Percentiles rank a stretch among this genome's conserved stretches.
phyloP scores from a whole-genome alignment of 30 jellyfish, hydroid and myxozoan species.

The Nemopilema nomurai region DNA sequence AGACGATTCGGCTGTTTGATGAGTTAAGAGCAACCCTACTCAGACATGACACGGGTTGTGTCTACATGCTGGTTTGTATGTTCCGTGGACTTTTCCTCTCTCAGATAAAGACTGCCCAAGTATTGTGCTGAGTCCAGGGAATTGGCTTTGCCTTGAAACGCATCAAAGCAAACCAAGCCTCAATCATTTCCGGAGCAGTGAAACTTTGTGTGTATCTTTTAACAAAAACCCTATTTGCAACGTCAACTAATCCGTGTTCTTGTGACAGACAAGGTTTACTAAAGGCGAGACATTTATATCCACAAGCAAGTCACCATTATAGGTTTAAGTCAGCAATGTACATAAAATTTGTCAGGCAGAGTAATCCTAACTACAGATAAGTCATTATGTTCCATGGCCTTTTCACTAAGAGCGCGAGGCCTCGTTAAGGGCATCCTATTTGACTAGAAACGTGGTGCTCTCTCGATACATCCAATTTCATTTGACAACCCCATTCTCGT shows the following conservation, averaged over 20 bases:
- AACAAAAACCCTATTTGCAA: conserved; percentile 52
- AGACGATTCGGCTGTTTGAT: background rate
- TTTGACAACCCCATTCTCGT: no score
- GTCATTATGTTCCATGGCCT: background rate
- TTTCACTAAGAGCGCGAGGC: background rate
- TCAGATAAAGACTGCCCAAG: background rate
- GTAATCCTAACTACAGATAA: background rate
- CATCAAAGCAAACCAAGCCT: conserved; percentile 30
- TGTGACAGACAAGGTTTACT: conserved; percentile 58
- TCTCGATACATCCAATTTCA: background rate
- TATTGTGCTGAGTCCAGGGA: background rate
- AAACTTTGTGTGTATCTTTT: conserved; percentile 22
- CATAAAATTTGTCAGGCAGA: conserved; percentile 36
- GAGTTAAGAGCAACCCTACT: background rate
- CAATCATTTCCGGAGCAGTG: conserved; percentile 67
- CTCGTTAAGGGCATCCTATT: background rate
- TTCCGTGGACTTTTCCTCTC: background rate
- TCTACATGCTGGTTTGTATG: background rate
- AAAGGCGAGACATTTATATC: conserved; percentile 60
- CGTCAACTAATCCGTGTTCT: conserved; percentile 23
- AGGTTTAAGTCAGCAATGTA: conserved; percentile 45
- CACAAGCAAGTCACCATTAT: conserved; percentile 26
- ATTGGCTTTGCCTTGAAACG: conserved; percentile 9
- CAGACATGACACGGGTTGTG: background rate
- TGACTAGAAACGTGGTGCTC: background rate